Evolutionary conservation across 1,140 invertebrate species (phyloP).

Genomic region (Diprion similis): DNA sequence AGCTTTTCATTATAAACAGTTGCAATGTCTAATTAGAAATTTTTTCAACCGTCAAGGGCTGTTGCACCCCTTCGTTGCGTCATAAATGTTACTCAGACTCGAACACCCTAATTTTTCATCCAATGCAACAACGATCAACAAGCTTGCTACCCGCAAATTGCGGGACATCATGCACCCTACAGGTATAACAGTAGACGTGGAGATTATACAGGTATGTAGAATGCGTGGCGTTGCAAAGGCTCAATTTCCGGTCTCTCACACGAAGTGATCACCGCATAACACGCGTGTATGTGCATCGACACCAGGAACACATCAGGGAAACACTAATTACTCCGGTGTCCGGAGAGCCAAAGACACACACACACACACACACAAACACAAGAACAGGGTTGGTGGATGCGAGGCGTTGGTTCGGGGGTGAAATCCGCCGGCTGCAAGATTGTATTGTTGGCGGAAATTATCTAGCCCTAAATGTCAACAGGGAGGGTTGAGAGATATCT

Average conservation of each 20-base stretch:
- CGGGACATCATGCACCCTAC: too few species aligned
- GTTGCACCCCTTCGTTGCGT: too few species aligned
- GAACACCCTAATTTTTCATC: too few species aligned
- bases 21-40: too few species aligned
- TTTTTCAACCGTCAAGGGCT: too few species aligned
- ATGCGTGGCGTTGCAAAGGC: background rate
- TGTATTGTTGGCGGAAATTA: background rate
- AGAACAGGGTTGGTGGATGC: background rate
- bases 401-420: background rate
- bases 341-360: background rate
- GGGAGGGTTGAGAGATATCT: background rate
- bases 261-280: background rate
- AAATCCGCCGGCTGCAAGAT: background rate
- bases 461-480: conserved; percentile 2
- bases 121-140: background rate
- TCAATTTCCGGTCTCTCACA: background rate
- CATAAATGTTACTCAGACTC: too few species aligned
- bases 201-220: too few species aligned
- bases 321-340: conserved; percentile 1
- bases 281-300: background rate
- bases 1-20: too few species aligned
- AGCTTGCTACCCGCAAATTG: too few species aligned
- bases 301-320: background rate
- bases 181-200: too few species aligned
- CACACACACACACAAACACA: background rate